These are phyloP conservation scores for Acrobasis suavella DNA, from an alignment of 2,888 invertebrate genomes.

Conservation along the genomic window DNA sequence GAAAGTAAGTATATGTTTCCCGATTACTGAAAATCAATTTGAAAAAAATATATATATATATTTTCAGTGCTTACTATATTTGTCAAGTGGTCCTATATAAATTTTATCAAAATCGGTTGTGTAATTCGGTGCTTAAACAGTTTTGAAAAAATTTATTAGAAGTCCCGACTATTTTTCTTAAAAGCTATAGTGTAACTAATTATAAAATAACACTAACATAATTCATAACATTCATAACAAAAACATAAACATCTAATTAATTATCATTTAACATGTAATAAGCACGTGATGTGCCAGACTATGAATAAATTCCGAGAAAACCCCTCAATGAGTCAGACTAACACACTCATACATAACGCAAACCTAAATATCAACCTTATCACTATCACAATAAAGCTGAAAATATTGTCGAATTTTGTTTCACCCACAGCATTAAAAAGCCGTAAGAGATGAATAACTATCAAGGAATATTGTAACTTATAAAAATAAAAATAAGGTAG, in stretches of 20 bases:
- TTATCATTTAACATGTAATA: neutral
- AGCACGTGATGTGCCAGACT: constrained; percentile 5
- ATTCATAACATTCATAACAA: no score
- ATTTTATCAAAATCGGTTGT: no score
- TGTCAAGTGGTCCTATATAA: no score
- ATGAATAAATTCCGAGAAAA: constrained; percentile 23
- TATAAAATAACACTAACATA: no score
- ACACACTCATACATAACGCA: neutral
- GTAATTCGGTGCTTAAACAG: no score
- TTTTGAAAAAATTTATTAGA: no score
- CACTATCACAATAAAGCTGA: neutral
- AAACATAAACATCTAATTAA: neutral
- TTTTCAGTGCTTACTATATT: no score
- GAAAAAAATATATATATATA: no score
- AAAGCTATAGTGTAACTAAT: no score
- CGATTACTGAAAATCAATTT: no score
- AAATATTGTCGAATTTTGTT: neutral
- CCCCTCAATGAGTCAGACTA: constrained; percentile 7
- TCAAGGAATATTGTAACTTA: neutral
- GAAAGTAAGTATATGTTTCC: no score
- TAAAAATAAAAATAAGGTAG: neutral
- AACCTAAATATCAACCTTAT: constrained; percentile 12
- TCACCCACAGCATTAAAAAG: neutral
- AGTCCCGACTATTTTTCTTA: no score
- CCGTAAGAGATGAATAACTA: neutral